Evolutionary conservation across 2,113 vertebrate species (phyloP).

Genomic region (Leucopsar rothschildi): DNA sequence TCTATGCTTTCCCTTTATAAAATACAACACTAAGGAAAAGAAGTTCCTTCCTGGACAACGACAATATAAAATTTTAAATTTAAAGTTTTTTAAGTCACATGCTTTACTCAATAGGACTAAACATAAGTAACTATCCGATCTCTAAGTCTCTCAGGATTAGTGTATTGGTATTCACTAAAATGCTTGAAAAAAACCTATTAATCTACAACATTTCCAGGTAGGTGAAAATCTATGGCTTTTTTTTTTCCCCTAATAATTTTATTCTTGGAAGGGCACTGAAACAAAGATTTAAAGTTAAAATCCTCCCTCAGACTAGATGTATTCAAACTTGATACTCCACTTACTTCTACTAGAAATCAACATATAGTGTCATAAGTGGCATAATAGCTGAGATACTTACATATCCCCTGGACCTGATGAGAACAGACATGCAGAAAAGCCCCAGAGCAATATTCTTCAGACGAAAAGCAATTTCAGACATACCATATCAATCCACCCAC

Average conservation of each 20-base stretch:
- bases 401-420: constrained; percentile 9
- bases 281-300: not conserved
- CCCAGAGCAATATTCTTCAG: constrained; percentile 18
- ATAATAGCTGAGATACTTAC: not conserved
- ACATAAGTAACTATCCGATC: not conserved
- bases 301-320: not conserved
- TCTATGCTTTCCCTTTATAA: not conserved
- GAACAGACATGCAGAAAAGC: constrained; percentile 53
- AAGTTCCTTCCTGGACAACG: not conserved
- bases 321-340: not conserved
- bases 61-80: not conserved
- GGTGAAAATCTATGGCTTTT: not conserved
- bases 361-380: not conserved
- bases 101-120: not conserved
- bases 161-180: not conserved
- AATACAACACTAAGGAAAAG: not conserved
- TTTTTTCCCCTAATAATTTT: not conserved
- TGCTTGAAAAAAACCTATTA: not conserved
- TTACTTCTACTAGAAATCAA: constrained; percentile 33
- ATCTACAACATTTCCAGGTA: not conserved
- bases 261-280: not conserved
- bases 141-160: not conserved
- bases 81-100: not conserved
- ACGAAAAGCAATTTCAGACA: constrained; percentile 44
- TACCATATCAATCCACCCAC: constrained; percentile 16